phyloP scores from a whole-genome alignment of 2,113 vertebrate species.

The Chionis minor region DNA sequence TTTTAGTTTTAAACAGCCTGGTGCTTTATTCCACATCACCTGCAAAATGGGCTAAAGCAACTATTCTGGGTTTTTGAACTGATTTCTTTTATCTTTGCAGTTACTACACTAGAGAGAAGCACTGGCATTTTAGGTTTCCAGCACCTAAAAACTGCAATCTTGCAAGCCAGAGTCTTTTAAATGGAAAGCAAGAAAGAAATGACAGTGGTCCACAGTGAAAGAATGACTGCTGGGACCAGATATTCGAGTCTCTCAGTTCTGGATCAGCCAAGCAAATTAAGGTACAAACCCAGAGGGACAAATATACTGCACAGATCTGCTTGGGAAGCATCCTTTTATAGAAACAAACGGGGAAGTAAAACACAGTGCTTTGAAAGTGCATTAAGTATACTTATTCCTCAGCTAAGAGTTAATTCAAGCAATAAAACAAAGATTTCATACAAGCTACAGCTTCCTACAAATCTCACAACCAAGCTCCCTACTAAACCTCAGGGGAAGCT shows the following conservation, averaged over 20 bases:
- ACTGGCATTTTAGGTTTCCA: not conserved
- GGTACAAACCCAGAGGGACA: conserved; percentile 30
- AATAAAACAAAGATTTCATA: conserved; percentile 22
- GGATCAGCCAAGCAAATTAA: conserved; percentile 25
- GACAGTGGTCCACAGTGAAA: not conserved
- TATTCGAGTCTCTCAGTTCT: not conserved
- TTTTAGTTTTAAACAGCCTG: not conserved
- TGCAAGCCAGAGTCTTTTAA: conserved; percentile 2
- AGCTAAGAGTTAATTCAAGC: conserved; percentile 39
- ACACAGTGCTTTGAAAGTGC: conserved; percentile 12
- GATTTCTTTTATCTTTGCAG: conserved; percentile 39
- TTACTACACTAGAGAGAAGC: not conserved
- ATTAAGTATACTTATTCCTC: conserved; percentile 21
- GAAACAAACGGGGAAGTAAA: conserved; percentile 1
- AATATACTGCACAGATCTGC: conserved; percentile 10
- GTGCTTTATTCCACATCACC: conserved; percentile 29
- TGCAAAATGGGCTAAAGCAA: conserved; percentile 13
- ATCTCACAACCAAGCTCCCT: not conserved
- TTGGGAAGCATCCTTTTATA: conserved; percentile 47
- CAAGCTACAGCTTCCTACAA: not conserved
- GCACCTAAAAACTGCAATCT: not conserved
- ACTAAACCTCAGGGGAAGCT: conserved; percentile 15
- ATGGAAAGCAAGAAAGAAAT: not conserved
- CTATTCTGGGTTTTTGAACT: not conserved
- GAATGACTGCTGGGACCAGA: not conserved